Conservation (phyloP, 2,797 vertebrate species). For the Hydrolagus colliei region DNA sequence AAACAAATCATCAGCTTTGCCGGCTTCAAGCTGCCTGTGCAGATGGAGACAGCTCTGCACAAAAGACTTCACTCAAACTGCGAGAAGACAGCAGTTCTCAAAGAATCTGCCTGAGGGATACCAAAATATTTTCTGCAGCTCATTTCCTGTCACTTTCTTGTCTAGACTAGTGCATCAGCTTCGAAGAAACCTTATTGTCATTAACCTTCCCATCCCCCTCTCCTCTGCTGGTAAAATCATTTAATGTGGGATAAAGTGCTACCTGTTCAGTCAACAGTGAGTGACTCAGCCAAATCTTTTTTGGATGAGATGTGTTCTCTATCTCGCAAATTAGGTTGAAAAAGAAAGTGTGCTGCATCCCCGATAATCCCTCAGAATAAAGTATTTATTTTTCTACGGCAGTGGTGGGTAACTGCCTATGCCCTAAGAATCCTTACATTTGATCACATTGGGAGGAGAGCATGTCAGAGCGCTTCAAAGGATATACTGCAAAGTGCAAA, state of each 20-base stretch:
- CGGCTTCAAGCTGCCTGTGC: slow-evolving; percentile 38
- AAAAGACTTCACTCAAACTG: slow-evolving; percentile 27
- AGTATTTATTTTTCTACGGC: no score
- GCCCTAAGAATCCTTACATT: no score
- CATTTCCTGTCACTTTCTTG: slow-evolving; percentile 42
- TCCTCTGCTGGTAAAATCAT: neutral
- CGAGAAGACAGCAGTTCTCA: slow-evolving; percentile 28
- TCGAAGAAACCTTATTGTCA: slow-evolving; percentile 25
- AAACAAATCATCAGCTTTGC: slow-evolving; percentile 59
- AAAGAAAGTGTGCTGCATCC: neutral
- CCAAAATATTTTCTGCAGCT: slow-evolving; percentile 45
- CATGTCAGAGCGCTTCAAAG: no score
- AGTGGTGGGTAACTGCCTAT: no score
- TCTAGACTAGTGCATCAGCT: slow-evolving; percentile 36
- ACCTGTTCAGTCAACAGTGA: neutral
- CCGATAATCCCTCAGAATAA: neutral
- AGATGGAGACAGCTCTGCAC: slow-evolving; percentile 39
- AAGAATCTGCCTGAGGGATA: slow-evolving; percentile 39
- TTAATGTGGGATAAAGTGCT: slow-evolving; percentile 1
- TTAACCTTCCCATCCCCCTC: neutral
- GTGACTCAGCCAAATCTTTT: neutral
- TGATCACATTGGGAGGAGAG: no score
- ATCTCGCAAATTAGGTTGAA: neutral
- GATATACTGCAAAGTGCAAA: no score
- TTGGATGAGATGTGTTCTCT: neutral